Conservation (phyloP, 2,797 vertebrate genomes). For the Chiloscyllium punctatum region DNA sequence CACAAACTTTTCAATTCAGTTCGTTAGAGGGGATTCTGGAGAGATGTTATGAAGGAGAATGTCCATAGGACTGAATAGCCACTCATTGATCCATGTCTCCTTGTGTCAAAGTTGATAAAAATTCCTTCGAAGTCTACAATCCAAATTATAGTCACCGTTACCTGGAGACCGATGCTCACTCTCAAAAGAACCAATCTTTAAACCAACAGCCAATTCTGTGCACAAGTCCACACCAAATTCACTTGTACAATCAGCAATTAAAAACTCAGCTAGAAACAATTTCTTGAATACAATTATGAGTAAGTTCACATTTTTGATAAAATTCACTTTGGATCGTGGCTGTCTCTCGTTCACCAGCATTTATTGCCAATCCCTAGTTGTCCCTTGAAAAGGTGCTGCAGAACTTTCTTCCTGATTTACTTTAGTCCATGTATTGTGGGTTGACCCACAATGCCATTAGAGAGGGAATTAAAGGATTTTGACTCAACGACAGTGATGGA, state of each 20-base stretch:
- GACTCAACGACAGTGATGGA: too few relatives aligned
- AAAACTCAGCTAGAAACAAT: background rate
- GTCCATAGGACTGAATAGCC: background rate
- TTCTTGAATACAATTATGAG: background rate
- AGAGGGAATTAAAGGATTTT: too few relatives aligned
- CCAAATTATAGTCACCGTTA: too few relatives aligned
- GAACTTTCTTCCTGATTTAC: too few relatives aligned
- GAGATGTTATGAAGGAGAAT: background rate
- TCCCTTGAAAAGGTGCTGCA: too few relatives aligned
- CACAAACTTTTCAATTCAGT: background rate
- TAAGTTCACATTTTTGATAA: background rate
- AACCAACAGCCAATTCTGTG: background rate
- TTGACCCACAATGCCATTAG: too few relatives aligned
- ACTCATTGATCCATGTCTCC: background rate
- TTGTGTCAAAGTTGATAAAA: background rate
- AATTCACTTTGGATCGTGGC: too few relatives aligned
- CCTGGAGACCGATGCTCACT: background rate
- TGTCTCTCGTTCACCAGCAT: too few relatives aligned
- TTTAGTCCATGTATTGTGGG: too few relatives aligned
- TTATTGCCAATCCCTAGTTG: too few relatives aligned
- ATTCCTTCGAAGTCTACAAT: background rate
- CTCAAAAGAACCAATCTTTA: background rate
- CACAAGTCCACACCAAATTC: background rate
- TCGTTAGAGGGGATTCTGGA: background rate
- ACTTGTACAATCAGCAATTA: background rate